phyloP scores from a whole-genome alignment of 2,113 vertebrate species.

The Pongo pygmaeus region DNA sequence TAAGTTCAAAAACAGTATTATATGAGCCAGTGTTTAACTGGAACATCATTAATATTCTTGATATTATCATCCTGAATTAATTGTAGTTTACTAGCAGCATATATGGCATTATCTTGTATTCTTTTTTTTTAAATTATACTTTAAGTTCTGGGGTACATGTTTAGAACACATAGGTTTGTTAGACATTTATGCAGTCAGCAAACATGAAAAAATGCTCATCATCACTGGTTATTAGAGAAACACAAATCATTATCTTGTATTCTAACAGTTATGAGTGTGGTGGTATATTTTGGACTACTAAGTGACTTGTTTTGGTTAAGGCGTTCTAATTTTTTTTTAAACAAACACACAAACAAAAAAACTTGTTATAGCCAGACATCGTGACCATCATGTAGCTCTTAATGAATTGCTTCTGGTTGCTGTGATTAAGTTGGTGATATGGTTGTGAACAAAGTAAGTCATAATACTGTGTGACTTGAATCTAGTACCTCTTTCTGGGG shows the following conservation, averaged over 20 bases:
- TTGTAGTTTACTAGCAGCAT: background rate
- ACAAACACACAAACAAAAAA: background rate
- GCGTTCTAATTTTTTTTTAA: background rate
- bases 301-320: background rate
- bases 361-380: background rate
- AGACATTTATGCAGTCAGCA: no score
- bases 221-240: no score
- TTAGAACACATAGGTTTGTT: no score
- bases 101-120: background rate
- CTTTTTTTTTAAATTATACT: background rate
- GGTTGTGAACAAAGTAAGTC: background rate
- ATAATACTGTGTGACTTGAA: background rate
- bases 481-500: background rate
- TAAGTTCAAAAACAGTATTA: background rate
- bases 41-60: conserved; percentile 10
- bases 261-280: background rate
- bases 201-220: no score
- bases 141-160: no score
- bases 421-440: background rate
- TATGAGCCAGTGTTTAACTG: background rate
- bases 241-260: background rate
- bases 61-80: background rate
- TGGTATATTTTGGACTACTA: background rate
- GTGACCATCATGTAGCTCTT: background rate
- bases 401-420: conserved; percentile 11